Percentiles rank a stretch among this genome's conserved stretches.
Evolutionary conservation across 1,140 invertebrate species (phyloP).

Genomic region (Heterodera schachtii): DNA sequence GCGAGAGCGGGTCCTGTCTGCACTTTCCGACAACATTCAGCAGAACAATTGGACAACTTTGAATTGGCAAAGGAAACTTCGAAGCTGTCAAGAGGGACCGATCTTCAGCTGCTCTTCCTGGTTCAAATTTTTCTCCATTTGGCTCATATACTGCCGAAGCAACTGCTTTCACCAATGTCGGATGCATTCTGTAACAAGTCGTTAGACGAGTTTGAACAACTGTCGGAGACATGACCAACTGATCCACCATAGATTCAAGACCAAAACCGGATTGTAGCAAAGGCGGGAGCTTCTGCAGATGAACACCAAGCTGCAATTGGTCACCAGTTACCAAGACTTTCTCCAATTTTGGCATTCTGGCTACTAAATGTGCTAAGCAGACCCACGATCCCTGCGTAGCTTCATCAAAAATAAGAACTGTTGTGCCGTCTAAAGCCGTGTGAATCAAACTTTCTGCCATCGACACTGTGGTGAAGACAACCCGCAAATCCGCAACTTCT

Average conservation of each 20-base stretch:
- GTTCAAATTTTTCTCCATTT: background rate
- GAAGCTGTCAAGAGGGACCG: background rate
- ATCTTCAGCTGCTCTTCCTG: background rate
- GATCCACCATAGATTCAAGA: background rate
- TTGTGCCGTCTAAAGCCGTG: background rate
- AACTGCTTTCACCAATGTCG: background rate
- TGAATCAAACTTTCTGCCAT: background rate
- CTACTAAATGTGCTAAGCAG: background rate
- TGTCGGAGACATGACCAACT: background rate
- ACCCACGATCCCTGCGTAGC: background rate
- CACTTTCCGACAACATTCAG: constrained; percentile 1
- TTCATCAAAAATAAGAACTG: constrained; percentile 1
- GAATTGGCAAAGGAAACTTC: background rate
- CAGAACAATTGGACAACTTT: constrained; percentile 6
- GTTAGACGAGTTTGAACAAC: background rate
- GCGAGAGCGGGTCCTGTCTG: background rate
- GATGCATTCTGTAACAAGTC: background rate
- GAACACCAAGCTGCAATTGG: background rate
- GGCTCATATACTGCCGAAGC: background rate
- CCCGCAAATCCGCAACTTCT: background rate
- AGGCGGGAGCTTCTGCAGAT: background rate
- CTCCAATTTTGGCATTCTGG: background rate
- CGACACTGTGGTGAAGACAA: background rate
- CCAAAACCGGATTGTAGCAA: background rate
- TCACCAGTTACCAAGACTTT: background rate